phyloP scores from a whole-genome alignment of 2,797 vertebrate species.

The Ambastaia sidthimunki region DNA sequence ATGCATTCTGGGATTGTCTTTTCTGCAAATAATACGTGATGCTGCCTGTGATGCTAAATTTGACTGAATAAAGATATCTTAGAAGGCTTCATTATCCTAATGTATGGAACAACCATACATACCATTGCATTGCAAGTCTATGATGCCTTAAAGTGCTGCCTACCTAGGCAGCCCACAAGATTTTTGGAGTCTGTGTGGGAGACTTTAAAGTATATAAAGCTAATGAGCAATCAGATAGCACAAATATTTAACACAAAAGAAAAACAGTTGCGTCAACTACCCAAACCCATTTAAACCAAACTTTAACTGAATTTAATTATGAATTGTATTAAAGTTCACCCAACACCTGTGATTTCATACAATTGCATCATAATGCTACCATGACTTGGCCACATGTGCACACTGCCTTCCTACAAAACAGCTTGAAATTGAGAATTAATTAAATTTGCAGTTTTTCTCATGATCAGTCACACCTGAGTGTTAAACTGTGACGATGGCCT shows the following conservation, averaged over 20 bases:
- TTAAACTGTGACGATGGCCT: conserved; percentile 18
- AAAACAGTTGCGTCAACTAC: neutral
- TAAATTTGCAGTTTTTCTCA: conserved; percentile 9
- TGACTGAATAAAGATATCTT: too few species aligned
- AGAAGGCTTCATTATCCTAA: too few species aligned
- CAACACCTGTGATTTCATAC: conserved; percentile 8
- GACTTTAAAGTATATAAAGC: neutral
- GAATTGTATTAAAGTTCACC: neutral
- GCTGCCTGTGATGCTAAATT: too few species aligned
- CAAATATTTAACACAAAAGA: conserved; percentile 12
- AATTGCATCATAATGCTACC: conserved; percentile 27
- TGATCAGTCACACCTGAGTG: conserved; percentile 8
- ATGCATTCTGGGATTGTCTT: too few species aligned
- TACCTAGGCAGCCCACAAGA: neutral
- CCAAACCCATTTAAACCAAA: neutral
- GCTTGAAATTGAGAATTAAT: conserved; percentile 15
- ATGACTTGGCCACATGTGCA: neutral
- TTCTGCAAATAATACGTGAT: too few species aligned
- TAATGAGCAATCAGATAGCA: neutral
- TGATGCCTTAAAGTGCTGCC: neutral
- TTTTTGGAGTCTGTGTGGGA: neutral
- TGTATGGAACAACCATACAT: neutral
- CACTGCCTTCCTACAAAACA: neutral
- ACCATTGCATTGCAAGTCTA: neutral
- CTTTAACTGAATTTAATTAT: neutral